phyloP scores from a whole-genome alignment of 2,113 vertebrate species.

The Antechinus flavipes region DNA sequence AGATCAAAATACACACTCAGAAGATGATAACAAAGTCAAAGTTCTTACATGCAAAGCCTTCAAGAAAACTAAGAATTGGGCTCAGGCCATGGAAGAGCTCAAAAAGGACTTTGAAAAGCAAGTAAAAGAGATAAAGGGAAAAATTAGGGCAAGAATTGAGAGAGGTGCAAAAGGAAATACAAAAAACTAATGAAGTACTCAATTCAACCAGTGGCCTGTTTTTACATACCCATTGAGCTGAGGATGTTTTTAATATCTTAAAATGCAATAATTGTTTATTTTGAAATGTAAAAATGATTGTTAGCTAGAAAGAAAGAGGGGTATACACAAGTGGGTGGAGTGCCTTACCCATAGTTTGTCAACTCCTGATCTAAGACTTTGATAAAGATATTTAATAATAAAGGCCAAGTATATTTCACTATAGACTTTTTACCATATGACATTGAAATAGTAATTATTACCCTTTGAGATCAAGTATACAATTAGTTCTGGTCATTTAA shows the following conservation, averaged over 20 bases:
- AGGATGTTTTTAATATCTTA: neutral
- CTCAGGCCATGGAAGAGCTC: no score
- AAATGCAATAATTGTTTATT: neutral
- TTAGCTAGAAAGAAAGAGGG: neutral
- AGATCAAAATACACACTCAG: no score
- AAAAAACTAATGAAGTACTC: neutral
- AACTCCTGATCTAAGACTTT: neutral
- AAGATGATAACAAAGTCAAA: no score
- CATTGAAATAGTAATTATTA: neutral
- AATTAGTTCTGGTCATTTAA: neutral
- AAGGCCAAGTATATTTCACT: neutral
- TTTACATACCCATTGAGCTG: neutral
- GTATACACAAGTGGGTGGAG: neutral
- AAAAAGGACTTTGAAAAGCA: no score
- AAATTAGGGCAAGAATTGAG: no score
- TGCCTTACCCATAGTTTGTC: neutral
- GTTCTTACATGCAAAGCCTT: no score
- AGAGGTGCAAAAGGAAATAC: no score
- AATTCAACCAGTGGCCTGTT: neutral
- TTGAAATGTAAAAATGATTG: neutral
- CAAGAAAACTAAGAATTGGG: no score
- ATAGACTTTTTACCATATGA: neutral
- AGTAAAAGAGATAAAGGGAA: no score
- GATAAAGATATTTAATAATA: neutral
- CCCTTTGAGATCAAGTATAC: neutral